Percentiles rank a stretch among this genome's conserved stretches.
phyloP scores from a whole-genome alignment of 2,113 vertebrate species.

The Cisticola juncidis region DNA sequence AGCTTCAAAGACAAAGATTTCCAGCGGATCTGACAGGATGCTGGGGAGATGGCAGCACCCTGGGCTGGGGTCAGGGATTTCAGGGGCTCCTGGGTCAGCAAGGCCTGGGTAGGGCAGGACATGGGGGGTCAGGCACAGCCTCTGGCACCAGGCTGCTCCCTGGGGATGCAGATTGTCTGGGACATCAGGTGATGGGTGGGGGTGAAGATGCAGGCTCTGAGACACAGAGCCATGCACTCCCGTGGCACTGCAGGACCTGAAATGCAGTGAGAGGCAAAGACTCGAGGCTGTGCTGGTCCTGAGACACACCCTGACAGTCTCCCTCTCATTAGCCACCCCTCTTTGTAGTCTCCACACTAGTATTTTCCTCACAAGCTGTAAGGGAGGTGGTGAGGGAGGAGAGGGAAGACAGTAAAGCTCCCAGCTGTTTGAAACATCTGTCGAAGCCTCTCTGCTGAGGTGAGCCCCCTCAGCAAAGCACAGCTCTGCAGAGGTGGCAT shows the following conservation, averaged over 20 bases:
- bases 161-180: background rate
- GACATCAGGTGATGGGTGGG: background rate
- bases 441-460: background rate
- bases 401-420: background rate
- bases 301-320: rapidly evolving
- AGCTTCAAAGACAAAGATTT: background rate
- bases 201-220: background rate
- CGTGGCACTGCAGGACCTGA: background rate
- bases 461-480: background rate
- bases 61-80: rapidly evolving
- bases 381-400: background rate
- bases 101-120: background rate
- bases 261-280: rapidly evolving
- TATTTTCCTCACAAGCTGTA: background rate
- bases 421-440: background rate
- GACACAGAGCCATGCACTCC: rapidly evolving
- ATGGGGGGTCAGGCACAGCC: background rate
- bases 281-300: background rate
- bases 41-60: background rate
- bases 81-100: rapidly evolving
- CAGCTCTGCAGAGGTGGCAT: background rate
- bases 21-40: rapidly evolving
- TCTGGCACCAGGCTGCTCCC: rapidly evolving
- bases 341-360: rapidly evolving
- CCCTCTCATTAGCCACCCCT: background rate